phyloP scores from a whole-genome alignment of 2,888 invertebrate genomes.

The Neoscelio sp. region DNA sequence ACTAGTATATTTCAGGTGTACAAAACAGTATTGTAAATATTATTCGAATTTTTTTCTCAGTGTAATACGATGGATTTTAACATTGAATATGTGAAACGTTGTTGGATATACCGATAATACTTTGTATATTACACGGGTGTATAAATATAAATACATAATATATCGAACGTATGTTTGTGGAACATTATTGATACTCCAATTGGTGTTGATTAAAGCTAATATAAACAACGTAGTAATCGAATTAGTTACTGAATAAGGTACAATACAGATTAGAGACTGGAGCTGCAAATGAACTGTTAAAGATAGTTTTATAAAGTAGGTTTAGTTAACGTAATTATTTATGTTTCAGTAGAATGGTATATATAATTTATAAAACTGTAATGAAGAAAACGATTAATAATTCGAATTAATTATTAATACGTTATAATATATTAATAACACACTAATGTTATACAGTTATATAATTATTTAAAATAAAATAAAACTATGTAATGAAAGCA shows the following conservation, averaged over 20 bases:
- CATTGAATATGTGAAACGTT: no score
- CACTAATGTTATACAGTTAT: no score
- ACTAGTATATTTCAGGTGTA: no score
- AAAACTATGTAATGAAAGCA: slow-evolving; percentile 1
- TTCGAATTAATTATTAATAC: slow-evolving; percentile 1
- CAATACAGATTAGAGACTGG: slow-evolving; percentile 10
- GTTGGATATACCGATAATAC: no score
- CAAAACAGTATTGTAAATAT: no score
- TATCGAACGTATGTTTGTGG: neutral
- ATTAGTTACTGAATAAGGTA: slow-evolving; percentile 20
- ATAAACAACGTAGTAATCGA: neutral
- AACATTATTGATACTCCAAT: neutral
- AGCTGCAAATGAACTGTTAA: neutral
- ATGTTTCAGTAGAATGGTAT: slow-evolving; percentile 1
- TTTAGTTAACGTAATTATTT: neutral
- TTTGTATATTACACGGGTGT: no score
- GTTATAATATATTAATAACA: neutral
- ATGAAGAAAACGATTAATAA: neutral
- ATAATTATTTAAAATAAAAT: slow-evolving; percentile 24
- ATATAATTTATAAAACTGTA: neutral
- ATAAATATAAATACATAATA: no score
- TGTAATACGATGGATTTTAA: no score
- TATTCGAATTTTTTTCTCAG: no score
- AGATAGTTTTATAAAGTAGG: slow-evolving; percentile 7
- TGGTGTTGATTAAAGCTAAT: slow-evolving; percentile 1